Conservation (phyloP, 2,797 vertebrate genomes). For the Urocyon cinereoargenteus region DNA sequence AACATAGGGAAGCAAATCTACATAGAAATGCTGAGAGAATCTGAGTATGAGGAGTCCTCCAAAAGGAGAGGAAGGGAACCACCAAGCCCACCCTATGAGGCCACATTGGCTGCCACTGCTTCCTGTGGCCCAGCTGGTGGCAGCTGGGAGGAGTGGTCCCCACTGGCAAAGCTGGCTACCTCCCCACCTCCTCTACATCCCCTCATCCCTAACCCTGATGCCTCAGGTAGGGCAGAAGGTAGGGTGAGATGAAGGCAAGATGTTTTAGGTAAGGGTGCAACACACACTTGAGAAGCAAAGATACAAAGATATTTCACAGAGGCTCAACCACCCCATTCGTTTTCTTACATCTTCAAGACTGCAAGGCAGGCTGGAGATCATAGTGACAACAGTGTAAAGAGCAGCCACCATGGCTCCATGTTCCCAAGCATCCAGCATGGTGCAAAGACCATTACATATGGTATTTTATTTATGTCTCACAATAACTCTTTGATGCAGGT, state of each 20-base stretch:
- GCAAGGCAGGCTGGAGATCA: background rate
- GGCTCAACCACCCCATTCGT: background rate
- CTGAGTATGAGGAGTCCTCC: background rate
- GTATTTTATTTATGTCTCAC: background rate
- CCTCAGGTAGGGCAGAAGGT: background rate
- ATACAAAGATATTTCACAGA: background rate
- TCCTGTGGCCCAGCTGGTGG: background rate
- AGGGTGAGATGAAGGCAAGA: background rate
- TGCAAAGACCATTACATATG: background rate
- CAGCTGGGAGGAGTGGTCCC: background rate
- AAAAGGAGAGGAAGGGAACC: background rate
- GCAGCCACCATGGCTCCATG: background rate
- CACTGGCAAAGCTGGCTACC: no score
- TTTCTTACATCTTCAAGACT: background rate
- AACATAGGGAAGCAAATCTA: background rate
- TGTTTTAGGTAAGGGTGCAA: background rate
- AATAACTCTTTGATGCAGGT: background rate
- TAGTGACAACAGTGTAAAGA: background rate
- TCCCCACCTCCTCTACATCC: background rate
- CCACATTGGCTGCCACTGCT: background rate
- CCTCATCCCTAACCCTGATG: background rate
- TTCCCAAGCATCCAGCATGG: background rate
- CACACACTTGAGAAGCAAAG: background rate
- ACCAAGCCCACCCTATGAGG: rapidly evolving
- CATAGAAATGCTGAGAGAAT: background rate